Conservation (phyloP, 1,140 invertebrate species). For the Drosophila nigrodunni region DNA sequence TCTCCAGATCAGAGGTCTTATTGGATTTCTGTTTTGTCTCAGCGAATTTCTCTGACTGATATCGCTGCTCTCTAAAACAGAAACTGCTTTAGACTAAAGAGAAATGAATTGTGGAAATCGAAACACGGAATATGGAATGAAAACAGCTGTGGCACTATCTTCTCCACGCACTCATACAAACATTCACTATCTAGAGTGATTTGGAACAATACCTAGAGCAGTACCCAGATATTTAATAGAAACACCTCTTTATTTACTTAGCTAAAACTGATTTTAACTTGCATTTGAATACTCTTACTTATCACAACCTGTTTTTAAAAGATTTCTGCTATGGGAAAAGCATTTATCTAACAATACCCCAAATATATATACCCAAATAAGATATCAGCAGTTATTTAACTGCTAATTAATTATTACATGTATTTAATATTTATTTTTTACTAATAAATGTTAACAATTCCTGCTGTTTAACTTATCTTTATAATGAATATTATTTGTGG, state of each 20-base stretch:
- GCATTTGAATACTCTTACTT: not conserved
- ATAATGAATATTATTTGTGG: no score
- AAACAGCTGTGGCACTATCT: constrained; percentile 13
- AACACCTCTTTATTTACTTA: not conserved
- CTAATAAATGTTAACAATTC: not conserved
- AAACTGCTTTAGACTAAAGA: not conserved
- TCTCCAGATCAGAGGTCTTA: constrained; percentile 3
- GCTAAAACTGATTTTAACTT: not conserved
- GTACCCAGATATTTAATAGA: not conserved
- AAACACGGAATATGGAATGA: constrained; percentile 1
- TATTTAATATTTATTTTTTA: no score
- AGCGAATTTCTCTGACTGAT: not conserved
- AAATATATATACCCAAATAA: no score
- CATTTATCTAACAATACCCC: no score
- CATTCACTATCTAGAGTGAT: not conserved
- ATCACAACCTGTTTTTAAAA: not conserved
- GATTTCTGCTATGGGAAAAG: not conserved
- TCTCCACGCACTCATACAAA: not conserved
- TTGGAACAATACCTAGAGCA: not conserved
- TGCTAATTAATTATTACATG: no score
- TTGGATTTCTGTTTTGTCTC: not conserved
- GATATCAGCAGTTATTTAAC: no score
- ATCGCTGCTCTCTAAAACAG: constrained; percentile 1
- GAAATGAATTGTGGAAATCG: not conserved
- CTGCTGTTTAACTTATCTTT: not conserved